Evolutionary conservation across 2,888 invertebrate species (phyloP).

Genomic region (Bembecia ichneumoniformis): DNA sequence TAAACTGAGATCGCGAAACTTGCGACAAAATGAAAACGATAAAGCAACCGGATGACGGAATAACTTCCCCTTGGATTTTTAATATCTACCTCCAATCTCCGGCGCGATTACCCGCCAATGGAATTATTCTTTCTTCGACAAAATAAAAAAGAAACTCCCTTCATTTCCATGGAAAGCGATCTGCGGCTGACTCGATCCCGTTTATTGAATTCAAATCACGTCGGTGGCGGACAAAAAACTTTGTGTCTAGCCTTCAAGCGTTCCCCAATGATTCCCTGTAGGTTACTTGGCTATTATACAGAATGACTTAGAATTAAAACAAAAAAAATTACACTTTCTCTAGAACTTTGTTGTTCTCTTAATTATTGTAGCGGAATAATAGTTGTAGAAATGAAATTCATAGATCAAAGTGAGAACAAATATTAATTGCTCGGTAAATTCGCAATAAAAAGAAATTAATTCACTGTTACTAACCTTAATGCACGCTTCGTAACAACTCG

Average conservation of each 20-base stretch:
- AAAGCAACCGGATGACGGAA: slow-evolving; percentile 3
- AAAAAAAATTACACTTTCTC: too few species aligned
- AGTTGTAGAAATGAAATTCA: too few species aligned
- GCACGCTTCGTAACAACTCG: too few species aligned
- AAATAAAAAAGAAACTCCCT: slow-evolving; percentile 36
- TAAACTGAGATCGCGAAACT: not conserved
- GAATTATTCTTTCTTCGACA: slow-evolving; percentile 37
- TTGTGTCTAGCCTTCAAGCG: slow-evolving; percentile 12
- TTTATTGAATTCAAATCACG: slow-evolving; percentile 64
- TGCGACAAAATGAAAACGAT: slow-evolving; percentile 2
- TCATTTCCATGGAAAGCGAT: slow-evolving; percentile 56
- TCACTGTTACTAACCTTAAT: too few species aligned
- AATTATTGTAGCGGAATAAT: too few species aligned
- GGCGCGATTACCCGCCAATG: slow-evolving; percentile 36
- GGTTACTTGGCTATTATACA: slow-evolving; percentile 14
- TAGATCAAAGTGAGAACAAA: too few species aligned
- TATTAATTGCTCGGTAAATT: too few species aligned
- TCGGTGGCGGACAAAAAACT: slow-evolving; percentile 33
- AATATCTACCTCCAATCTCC: slow-evolving; percentile 35
- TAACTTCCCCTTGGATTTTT: slow-evolving; percentile 20
- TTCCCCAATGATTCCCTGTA: slow-evolving; percentile 13
- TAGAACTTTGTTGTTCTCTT: too few species aligned
- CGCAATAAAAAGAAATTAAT: too few species aligned
- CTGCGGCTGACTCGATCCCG: slow-evolving; percentile 29
- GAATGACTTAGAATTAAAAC: slow-evolving; percentile 2